Conservation (phyloP, 1,140 invertebrate species). For the Trachymyrmex septentrionalis region DNA sequence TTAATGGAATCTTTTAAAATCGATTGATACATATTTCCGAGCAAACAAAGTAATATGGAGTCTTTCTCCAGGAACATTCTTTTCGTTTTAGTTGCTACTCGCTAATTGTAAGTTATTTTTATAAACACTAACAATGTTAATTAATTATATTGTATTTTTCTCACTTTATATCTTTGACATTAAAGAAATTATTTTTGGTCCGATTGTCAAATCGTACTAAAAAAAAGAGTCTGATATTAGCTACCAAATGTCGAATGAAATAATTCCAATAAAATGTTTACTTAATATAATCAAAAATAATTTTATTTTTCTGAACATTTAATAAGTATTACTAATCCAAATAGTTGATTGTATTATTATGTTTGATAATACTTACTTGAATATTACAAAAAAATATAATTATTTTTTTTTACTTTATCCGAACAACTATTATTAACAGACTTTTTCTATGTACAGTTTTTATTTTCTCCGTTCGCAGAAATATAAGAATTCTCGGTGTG, state of each 20-base stretch:
- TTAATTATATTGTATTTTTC: slow-evolving; percentile 2
- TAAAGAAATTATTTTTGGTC: not conserved
- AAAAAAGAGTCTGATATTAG: too few species aligned
- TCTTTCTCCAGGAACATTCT: not conserved
- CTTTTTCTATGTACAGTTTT: not conserved
- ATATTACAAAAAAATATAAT: too few species aligned
- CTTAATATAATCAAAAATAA: too few species aligned
- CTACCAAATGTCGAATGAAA: too few species aligned
- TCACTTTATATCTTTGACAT: not conserved
- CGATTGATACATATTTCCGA: not conserved
- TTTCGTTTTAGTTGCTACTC: not conserved
- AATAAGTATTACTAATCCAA: too few species aligned
- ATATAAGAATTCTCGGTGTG: slow-evolving; percentile 11
- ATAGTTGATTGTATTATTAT: too few species aligned
- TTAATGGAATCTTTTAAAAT: slow-evolving; percentile 14
- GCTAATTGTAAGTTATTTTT: not conserved
- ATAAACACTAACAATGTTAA: not conserved
- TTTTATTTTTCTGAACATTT: too few species aligned
- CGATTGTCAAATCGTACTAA: not conserved
- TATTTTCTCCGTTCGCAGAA: slow-evolving; percentile 18
- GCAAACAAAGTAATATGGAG: not conserved
- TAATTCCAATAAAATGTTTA: too few species aligned
- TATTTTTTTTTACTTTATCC: too few species aligned
- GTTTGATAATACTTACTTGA: too few species aligned
- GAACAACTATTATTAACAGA: too few species aligned